Conservation (phyloP, 2,888 invertebrate species). For the Corbicula japonica region DNA sequence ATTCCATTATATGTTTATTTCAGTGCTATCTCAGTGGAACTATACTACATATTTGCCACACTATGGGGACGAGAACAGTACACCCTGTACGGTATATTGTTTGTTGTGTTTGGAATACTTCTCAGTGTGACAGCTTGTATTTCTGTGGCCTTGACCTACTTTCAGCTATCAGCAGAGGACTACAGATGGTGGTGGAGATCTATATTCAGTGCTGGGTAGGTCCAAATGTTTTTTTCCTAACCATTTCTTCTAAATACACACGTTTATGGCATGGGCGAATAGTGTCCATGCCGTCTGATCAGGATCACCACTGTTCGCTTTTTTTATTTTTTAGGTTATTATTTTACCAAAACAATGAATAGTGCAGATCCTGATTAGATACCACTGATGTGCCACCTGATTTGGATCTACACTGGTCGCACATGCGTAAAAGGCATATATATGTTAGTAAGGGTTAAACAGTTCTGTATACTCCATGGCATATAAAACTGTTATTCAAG, state of each 20-base stretch:
- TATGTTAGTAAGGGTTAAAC: too few species aligned
- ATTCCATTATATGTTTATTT: too few species aligned
- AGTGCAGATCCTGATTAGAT: too few species aligned
- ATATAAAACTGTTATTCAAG: too few species aligned
- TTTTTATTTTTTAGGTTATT: background rate
- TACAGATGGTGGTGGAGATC: conserved; percentile 88
- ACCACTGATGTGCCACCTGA: too few species aligned
- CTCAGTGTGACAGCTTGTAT: conserved; percentile 88
- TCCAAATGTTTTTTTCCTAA: conserved; percentile 18
- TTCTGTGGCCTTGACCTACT: conserved; percentile 88
- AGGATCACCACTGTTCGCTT: too few species aligned
- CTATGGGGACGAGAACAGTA: conserved; percentile 88
- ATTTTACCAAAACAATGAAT: background rate
- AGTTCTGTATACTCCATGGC: too few species aligned
- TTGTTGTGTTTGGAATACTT: conserved; percentile 87
- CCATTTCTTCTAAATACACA: too few species aligned
- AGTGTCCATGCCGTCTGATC: too few species aligned
- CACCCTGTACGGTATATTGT: conserved; percentile 88
- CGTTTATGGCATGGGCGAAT: too few species aligned
- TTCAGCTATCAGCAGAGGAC: conserved; percentile 88
- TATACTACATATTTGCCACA: conserved; percentile 88
- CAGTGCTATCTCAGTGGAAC: conserved; percentile 88
- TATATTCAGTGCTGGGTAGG: conserved; percentile 88
- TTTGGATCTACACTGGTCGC: too few species aligned
- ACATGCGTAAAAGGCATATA: too few species aligned